phyloP scores from a whole-genome alignment of 2,888 invertebrate genomes.

The Nomada ruficornis region DNA sequence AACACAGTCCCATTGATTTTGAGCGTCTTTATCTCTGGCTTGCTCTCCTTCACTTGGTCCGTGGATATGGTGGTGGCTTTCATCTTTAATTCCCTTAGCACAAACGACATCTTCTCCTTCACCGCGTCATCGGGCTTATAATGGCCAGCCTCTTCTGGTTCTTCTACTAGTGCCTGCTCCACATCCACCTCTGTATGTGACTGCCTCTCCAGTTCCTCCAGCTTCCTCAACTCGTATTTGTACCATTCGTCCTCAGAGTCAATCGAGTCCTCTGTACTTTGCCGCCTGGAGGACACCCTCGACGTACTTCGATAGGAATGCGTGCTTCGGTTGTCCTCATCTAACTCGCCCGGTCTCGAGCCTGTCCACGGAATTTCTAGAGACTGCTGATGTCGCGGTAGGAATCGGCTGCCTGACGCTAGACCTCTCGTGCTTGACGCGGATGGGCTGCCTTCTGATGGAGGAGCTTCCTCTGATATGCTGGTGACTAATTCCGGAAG shows the following conservation, averaged over 20 bases:
- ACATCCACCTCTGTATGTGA: slow-evolving; percentile 88
- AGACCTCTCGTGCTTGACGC: slow-evolving; percentile 87
- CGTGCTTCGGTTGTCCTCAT: slow-evolving; percentile 94
- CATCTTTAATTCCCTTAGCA: slow-evolving; percentile 90
- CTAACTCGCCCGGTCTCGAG: slow-evolving; percentile 86
- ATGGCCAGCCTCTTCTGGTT: slow-evolving; percentile 86
- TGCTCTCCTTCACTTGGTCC: slow-evolving; percentile 67
- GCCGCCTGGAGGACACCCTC: slow-evolving; percentile 92
- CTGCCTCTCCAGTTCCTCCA: slow-evolving; percentile 94
- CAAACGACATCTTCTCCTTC: slow-evolving; percentile 92
- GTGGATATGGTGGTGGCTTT: slow-evolving; percentile 85
- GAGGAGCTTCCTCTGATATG: slow-evolving; percentile 85
- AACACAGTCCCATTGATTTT: slow-evolving; percentile 75
- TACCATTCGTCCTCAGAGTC: slow-evolving; percentile 98
- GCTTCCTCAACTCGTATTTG: slow-evolving; percentile 93
- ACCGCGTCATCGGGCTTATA: slow-evolving; percentile 89
- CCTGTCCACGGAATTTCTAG: slow-evolving; percentile 91
- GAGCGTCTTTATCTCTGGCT: slow-evolving; percentile 60
- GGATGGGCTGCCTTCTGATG: slow-evolving; percentile 89
- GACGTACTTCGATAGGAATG: slow-evolving; percentile 95
- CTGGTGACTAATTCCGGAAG: slow-evolving; percentile 80
- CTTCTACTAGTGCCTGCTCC: slow-evolving; percentile 87
- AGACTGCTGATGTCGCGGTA: slow-evolving; percentile 90
- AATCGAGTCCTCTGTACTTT: slow-evolving; percentile 96
- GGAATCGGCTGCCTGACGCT: slow-evolving; percentile 85